Base-by-base conservation (phyloP, 2,797 vertebrate species). In the Pangasius krempfi region DNA sequence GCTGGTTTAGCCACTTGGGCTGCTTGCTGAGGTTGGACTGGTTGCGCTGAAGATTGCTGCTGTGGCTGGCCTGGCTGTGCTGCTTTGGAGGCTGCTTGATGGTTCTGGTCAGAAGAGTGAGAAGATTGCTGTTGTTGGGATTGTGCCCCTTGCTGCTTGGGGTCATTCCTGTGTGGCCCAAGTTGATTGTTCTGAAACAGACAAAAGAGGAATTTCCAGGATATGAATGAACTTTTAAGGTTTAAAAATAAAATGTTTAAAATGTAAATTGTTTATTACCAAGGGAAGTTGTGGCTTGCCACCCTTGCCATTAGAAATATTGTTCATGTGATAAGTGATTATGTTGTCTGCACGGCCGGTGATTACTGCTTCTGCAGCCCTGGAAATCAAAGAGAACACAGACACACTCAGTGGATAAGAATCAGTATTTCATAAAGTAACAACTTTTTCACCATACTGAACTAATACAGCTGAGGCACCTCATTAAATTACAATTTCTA, bases 331-430 rank as follows among this genome's bases (percentile, higher is more conserved):
- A 96, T 99, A 99, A 95, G 97, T 96, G 93, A 99, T 98, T 0
- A 99, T 99, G 88, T 98, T 99, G 95, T 99, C 98, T 90, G 97
- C 97, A 91, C 99, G 98, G 92, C 98, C 99, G 92, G 98, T 99
- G 93, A 99, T 94, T 91, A 99, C 98, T 87, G 98, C 97, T 96
- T 99, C 98, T 91, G 98, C 98, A 94, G 99, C 98, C 97, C 98
- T 99, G 95, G 91, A 94, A 93, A 94, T 92, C 90, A 94, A 87
- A 90, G 90, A 89, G 79, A 92, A 62, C 75, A 90, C 68, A 84
- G 1, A 44, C 25, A 80, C 50, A 90, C 75, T 85, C 64, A 87
- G 62, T 30, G 72, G 66, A 84, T 62, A 27, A 85, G 40, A 27
- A 66, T 18, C 9, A 27, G 68, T 47, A 87, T 50, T 62, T 87